phyloP scores from a whole-genome alignment of 2,113 vertebrate species.

The Pterophyllum scalare region DNA sequence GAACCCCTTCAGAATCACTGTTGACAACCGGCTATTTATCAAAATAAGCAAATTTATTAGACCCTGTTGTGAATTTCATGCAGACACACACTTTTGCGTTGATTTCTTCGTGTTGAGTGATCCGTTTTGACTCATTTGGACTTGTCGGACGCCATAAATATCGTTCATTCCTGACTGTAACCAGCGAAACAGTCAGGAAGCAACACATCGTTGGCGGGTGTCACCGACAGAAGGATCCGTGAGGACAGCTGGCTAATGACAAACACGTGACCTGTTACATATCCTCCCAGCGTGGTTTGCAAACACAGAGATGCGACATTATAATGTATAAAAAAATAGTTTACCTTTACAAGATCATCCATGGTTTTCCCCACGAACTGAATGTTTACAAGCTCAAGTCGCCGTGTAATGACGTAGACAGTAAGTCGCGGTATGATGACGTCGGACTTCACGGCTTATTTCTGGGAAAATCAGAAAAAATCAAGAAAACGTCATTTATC shows the following conservation, averaged over 20 bases:
- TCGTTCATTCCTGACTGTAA: neutral
- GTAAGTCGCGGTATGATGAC: conserved; percentile 7
- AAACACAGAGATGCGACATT: neutral
- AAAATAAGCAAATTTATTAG: neutral
- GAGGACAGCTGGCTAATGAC: neutral
- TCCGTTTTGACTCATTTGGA: neutral
- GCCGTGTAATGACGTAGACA: conserved; percentile 57
- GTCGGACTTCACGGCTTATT: neutral
- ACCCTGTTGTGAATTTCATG: neutral
- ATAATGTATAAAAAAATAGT: neutral
- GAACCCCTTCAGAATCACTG: too few relatives aligned
- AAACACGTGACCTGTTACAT: neutral
- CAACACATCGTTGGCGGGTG: neutral
- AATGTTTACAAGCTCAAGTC: conserved; percentile 71
- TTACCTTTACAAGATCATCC: conserved; percentile 78
- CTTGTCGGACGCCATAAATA: neutral
- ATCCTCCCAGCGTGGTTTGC: neutral
- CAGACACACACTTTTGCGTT: neutral
- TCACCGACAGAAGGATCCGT: neutral
- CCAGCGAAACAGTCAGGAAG: neutral
- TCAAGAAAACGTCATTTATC: neutral
- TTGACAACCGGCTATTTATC: neutral
- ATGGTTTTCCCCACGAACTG: neutral
- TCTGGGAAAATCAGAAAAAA: neutral
- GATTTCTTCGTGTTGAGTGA: too few relatives aligned